Evolutionary conservation across 1,140 invertebrate genomes (phyloP), one percentile per base, ranked within the genome.

Genomic region (Bombus haemorrhoidalis): DNA sequence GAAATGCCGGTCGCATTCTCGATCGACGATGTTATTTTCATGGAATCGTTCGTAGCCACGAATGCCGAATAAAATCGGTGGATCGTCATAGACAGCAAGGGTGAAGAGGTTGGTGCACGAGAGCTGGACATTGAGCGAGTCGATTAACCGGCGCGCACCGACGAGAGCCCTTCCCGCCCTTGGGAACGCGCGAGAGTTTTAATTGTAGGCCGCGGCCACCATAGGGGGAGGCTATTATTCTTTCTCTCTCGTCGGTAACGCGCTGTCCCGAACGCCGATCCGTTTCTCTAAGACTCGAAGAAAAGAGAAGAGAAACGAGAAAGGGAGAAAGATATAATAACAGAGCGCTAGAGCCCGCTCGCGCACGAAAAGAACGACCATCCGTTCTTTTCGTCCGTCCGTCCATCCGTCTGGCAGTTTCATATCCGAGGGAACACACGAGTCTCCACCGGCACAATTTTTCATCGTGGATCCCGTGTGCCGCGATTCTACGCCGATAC

Each of bases 151-250:
- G 73, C 64, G 69, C 25, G 39, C 66, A 79, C 57, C 87, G 72
- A 83, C 87, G 87, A 89, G 88, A 80, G 84, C 72, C 87, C 73
- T 87, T 82, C 71, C 86, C 89, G 85, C 90, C 91, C 79, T 85
- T 91, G 86, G 76, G 86, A 92, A 91, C 76, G 86, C 87, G 87
- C 82, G 89, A 87, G 90, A 92, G 89, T 95, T 95, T 95, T 95
- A 95, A 95, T 95, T 95, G 94, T 93, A 94, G 94, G 73, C 92
- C 91, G 90, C 87, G 88, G 91, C 84, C 86, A 78, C 43, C 84
- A 62, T 59, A 62, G 80, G 86, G 84, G 69, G 91, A 94, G 92
- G 92, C 93, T 93, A 94, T 95, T 94, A 94, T 94, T 95, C 93
- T 94, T 94, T 66, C 66, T 68, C 90, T 90, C 88, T 89, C 87